Percentiles rank a stretch among this genome's conserved stretches.
Conservation (phyloP, 2,888 invertebrate species). For the Caenorhabditis uteleia region DNA sequence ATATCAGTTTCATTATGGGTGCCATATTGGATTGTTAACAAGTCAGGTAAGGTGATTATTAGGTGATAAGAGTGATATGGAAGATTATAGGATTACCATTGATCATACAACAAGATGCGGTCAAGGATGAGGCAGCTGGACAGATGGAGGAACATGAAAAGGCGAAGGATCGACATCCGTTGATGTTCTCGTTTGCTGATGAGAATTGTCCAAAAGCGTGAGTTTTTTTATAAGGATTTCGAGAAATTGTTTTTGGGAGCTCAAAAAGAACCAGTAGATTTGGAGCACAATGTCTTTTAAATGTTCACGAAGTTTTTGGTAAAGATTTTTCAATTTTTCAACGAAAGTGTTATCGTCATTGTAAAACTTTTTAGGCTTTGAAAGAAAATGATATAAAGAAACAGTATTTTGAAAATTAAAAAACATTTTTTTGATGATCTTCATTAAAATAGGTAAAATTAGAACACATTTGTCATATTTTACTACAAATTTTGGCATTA, state of each 20-base stretch:
- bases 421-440: no score
- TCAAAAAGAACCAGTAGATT: background rate
- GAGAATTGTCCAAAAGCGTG: slow-evolving; percentile 79
- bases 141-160: slow-evolving; percentile 85
- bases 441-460: no score
- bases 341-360: no score
- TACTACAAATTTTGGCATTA: no score
- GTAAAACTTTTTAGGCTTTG: no score
- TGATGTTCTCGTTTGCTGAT: slow-evolving; percentile 91
- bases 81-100: slow-evolving; percentile 78
- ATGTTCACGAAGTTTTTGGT: background rate
- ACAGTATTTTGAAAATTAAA: no score
- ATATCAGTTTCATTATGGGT: slow-evolving; percentile 80
- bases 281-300: background rate
- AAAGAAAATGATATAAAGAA: no score
- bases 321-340: no score
- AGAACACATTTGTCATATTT: no score
- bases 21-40: slow-evolving; percentile 93
- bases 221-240: no score
- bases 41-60: slow-evolving; percentile 77
- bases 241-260: background rate
- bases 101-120: slow-evolving; percentile 86
- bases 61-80: background rate
- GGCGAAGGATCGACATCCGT: slow-evolving; percentile 87
- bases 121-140: slow-evolving; percentile 73